phyloP scores from a whole-genome alignment of 2,113 vertebrate species.

The Pleuronectes platessa region DNA sequence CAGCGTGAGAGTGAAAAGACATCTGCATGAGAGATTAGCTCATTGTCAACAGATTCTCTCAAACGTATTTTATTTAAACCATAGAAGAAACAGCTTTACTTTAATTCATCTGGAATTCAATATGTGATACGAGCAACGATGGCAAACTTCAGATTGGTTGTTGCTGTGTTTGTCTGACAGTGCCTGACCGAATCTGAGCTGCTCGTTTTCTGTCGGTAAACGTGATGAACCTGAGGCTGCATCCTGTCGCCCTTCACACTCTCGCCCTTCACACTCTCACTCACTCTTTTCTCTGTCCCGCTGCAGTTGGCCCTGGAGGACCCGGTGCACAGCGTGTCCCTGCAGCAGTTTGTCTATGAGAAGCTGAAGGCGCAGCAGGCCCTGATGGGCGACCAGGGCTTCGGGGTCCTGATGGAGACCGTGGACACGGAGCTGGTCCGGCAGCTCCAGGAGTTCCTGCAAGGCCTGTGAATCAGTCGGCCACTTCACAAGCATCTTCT shows the following conservation, averaged over 20 bases:
- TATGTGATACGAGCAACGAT: too few species aligned
- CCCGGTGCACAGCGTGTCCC: slow-evolving; percentile 92
- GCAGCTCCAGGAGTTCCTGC: slow-evolving; percentile 95
- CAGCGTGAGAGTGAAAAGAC: too few species aligned
- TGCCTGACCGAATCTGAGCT: neutral
- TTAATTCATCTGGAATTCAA: too few species aligned
- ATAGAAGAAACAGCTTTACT: too few species aligned
- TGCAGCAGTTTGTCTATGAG: slow-evolving; percentile 95
- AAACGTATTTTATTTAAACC: too few species aligned
- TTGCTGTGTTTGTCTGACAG: neutral
- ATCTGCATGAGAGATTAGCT: too few species aligned
- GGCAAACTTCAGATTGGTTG: neutral
- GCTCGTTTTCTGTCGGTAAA: neutral
- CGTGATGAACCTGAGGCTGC: neutral
- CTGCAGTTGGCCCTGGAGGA: slow-evolving; percentile 93
- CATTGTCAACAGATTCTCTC: too few species aligned
- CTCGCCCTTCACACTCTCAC: slow-evolving; percentile 6
- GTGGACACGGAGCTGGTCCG: slow-evolving; percentile 95
- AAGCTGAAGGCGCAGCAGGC: slow-evolving; percentile 96
- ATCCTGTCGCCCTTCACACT: neutral
- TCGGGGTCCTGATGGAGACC: slow-evolving; percentile 94
- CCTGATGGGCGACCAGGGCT: slow-evolving; percentile 89
- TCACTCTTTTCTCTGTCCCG: slow-evolving; percentile 15
- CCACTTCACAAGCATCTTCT: slow-evolving; percentile 44
- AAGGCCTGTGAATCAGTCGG: slow-evolving; percentile 83